Evolutionary conservation across 2,888 invertebrate species (phyloP).

Genomic region (Cryptocheilus praepositus): DNA sequence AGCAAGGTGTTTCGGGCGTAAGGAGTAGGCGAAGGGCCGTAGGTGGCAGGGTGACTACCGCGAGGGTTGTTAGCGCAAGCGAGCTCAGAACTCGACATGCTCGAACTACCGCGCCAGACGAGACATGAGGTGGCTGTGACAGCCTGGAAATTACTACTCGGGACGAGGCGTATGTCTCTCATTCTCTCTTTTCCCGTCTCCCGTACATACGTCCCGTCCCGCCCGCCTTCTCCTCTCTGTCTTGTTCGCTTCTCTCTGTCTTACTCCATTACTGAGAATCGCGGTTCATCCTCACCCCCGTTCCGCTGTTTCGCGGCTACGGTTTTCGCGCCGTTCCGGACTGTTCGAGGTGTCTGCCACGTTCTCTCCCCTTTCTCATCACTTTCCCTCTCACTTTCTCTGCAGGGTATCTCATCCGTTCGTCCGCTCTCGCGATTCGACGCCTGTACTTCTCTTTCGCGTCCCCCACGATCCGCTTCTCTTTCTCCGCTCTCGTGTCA

Average conservation of each 20-base stretch:
- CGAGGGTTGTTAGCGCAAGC: not conserved
- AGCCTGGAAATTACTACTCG: conserved; percentile 70
- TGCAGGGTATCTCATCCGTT: conserved; percentile 1
- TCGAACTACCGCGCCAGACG: conserved; percentile 17
- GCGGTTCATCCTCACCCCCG: conserved; percentile 12
- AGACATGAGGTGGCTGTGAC: conserved; percentile 57
- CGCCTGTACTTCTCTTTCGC: not conserved
- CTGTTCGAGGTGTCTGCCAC: conserved; percentile 8
- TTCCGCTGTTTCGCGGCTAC: conserved; percentile 7
- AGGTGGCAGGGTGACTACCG: not conserved
- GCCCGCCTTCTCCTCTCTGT: conserved; percentile 9
- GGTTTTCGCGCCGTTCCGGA: conserved; percentile 3
- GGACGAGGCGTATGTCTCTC: conserved; percentile 27
- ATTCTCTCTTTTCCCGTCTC: conserved; percentile 21
- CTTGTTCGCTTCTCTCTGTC: not conserved
- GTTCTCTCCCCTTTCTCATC: not conserved
- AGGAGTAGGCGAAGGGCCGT: not conserved
- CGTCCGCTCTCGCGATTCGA: conserved; percentile 1
- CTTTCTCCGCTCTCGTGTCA: conserved; percentile 3
- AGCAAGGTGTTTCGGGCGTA: not conserved
- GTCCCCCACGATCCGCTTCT: conserved; percentile 9
- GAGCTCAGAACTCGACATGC: conserved; percentile 23
- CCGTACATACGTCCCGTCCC: conserved; percentile 17
- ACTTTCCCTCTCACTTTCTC: not conserved
- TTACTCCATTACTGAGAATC: conserved; percentile 7